Evolutionary conservation across 2,797 vertebrate species (phyloP), one percentile per base, ranked within the genome.

Genomic region (Hemibagrus guttatus): DNA sequence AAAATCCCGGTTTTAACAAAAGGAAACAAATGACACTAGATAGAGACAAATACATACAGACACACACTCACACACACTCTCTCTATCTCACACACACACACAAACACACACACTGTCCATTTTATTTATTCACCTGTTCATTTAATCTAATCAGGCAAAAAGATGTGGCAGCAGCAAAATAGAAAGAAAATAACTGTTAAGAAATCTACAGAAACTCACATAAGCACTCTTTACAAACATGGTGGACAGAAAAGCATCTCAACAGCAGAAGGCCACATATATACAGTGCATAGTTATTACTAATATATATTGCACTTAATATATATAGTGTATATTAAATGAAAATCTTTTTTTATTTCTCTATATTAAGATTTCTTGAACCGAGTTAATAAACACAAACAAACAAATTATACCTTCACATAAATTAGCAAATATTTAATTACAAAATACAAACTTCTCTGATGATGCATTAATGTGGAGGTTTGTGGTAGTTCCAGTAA

Each of bases 11-110:
- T 31, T 71, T 72, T 58, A 79, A 19, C 19, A 61, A 78, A 71
- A 79, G 42, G 46, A 83, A 83, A 84, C 46, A 83, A 85, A 87
- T 23, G 8, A 63, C 68, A 58, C 17, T 26, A 56, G 12, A 68
- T 49, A 42, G 68, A 39, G 23, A 39, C 35, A 39, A 39, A 39
- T 39, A 2, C 35, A 39, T 39, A 39, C 35, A 39, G 35, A 39
- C 35, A 4, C 35, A 39, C 35, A 39, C 35, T 39, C 35, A 39
- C 35, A 39, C 35, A 39, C 1, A 39, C 35, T n/a, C n/a, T n/a
- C n/a, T n/a, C n/a, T n/a, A n/a, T n/a, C n/a, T n/a, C n/a, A n/a
- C 6, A 46, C 42, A 46, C 6, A 46, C 42, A 46, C 42, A 46
- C 42, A 46, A 46, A 49, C 46, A 49, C 46, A 49, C 46, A 49